Evolutionary conservation across 1,140 invertebrate genomes (phyloP), one percentile per base, ranked within the genome.

Genomic region (Solen grandis): DNA sequence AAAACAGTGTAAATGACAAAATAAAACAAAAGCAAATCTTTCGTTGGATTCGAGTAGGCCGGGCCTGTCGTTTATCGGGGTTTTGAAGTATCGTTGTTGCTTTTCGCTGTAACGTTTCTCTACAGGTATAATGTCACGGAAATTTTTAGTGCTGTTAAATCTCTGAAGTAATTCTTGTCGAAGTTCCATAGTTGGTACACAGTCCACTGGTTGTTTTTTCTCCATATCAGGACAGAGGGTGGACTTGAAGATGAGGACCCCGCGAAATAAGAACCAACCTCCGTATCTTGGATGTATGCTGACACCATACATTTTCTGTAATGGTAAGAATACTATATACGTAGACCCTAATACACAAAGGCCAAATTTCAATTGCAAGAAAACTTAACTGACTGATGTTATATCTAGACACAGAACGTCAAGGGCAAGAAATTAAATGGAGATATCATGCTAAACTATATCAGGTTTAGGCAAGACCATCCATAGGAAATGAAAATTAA

Each of bases 181-280:
- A 35, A 88, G 75, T 55, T 89, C 86, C 66, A 90, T 83, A 60
- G 85, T 76, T 54, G 88, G 74, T 25, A 94, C 65, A 52, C 90
- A 73, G 79, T 93, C 91, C 36, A 59, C n/a, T 5, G 91, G 90
- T 36, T 62, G 63, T 50, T 55, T 82, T 55, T 82, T 74, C 0
- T 62, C 29, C 0, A 94, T 78, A 41, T 90, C 80, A 14, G 91
- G 87, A 68, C 83, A 87, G 22, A 76, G 55, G 19, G 92, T 25
- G 38, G 91, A 86, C 69, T 90, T 90, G 75, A 94, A 93, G 33
- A 94, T 91, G 8, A 94, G 60, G 27, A 94, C 93, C 19, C 93
- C 93, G 54, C 94, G 78, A 19, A 94, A 79, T 1, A 93, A 94
- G 92, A 94, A 94, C 94, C 94, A 94, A n/a, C 94, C 94, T 63